A percentile compares a stretch with the other conserved stretches of the same genome.
These are phyloP conservation scores for Oxyruncus cristatus DNA, from an alignment of 2,113 vertebrate species.

Conservation along the genomic window DNA sequence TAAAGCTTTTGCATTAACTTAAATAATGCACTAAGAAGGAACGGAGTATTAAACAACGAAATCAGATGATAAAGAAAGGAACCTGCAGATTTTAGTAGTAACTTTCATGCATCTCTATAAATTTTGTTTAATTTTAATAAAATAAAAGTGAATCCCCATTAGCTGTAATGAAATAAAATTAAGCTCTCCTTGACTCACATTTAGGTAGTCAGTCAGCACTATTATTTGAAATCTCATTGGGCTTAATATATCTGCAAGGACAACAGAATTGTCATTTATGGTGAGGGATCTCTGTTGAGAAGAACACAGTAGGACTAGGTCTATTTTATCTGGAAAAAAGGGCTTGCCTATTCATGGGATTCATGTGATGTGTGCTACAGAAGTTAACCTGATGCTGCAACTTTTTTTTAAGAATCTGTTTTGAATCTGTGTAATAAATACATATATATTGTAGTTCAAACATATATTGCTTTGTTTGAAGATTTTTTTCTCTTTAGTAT, in stretches of 20 bases:
- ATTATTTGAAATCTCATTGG: conserved; percentile 26
- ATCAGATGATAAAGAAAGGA: conserved; percentile 33
- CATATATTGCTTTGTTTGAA: not conserved
- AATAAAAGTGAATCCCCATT: conserved; percentile 20
- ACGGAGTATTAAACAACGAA: not conserved
- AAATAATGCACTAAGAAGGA: not conserved
- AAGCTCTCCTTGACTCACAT: not conserved
- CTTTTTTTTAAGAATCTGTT: not conserved
- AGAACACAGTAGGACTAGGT: not conserved
- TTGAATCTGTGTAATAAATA: not conserved
- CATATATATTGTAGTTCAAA: not conserved
- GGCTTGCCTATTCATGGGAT: not conserved
- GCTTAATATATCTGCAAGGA: not conserved
- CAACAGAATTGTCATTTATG: conserved; percentile 22
- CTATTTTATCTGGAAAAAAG: not conserved
- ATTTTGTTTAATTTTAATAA: conserved; percentile 36
- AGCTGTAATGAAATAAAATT: conserved; percentile 30
- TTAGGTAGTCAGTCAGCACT: not conserved
- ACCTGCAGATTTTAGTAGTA: conserved; percentile 18
- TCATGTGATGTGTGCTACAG: not conserved
- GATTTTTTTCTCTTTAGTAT: not conserved
- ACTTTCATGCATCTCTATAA: not conserved
- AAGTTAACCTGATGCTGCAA: not conserved
- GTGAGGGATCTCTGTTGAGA: not conserved
- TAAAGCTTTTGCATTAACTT: conserved; percentile 20